Evolutionary conservation across 1,140 invertebrate genomes (phyloP), one percentile per base, ranked within the genome.

Genomic region (Zaprionus kolodkinae): DNA sequence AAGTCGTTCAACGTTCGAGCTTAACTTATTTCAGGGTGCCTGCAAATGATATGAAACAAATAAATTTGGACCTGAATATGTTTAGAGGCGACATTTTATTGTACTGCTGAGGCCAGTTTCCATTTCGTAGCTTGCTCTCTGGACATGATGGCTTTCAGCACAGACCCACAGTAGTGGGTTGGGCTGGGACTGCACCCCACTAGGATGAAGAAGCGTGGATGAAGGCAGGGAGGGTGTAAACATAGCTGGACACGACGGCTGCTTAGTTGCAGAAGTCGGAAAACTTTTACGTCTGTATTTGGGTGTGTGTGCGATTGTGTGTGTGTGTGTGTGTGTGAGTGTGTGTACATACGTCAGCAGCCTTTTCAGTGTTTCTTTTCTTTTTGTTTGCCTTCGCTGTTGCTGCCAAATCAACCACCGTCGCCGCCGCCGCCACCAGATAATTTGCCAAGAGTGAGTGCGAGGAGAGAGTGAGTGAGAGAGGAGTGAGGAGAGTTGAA

Each of bases 341-440:
- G 57, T 68, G 64, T 68, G 72, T 70, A 74, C 66, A 74, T 69
- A 74, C 83, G 84, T 87, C 83, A 87, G 83, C 82, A 84, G 80
- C 77, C 64, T 81, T 86, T 86, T 76, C 74, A 85, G 64, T 76
- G 78, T 79, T 85, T 45, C 62, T 67, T 76, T 81, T 57, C 52
- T 56, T 77, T 80, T 80, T 88, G 83, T 78, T 76, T 63, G 73
- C 66, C 21, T 21, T 21, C 21, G 21, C 21, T 21, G 21, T 2
- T 2, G 72, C 59, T 80, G 77, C 77, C 80, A 83, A 87, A 87
- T 87, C 83, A 87, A 87, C 83, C 83, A 87, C 83, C 83, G 60
- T 61, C 67, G 71, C 21, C 21, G 48, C 7, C 45, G 61, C 52
- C 50, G 50, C 40, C 11, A 65, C 48, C 85, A 89, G 81, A 89